Evolutionary conservation across 2,113 vertebrate species (phyloP).

Genomic region (Pseudorectes ferrugineus): DNA sequence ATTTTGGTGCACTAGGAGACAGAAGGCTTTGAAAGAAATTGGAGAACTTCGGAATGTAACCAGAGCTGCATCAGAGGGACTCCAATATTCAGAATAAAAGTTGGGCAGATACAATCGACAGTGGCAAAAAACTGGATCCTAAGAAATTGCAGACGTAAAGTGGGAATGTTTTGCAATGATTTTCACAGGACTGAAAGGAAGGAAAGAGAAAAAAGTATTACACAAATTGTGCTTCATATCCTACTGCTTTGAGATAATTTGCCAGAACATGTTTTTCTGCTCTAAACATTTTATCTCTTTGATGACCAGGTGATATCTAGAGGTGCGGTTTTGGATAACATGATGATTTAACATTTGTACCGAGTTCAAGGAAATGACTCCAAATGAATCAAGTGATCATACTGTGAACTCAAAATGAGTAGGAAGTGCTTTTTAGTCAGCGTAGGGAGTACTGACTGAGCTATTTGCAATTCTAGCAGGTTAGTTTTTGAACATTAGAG

Average conservation of each 20-base stretch:
- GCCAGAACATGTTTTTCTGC: neutral
- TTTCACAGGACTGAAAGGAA: neutral
- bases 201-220: neutral
- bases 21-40: conserved; percentile 23
- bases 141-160: neutral
- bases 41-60: conserved; percentile 8
- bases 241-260: neutral
- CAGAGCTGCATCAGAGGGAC: neutral
- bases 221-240: neutral
- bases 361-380: neutral
- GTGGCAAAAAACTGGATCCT: neutral
- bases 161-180: neutral
- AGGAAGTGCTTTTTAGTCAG: neutral
- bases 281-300: neutral
- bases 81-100: neutral
- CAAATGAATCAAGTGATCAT: neutral
- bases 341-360: neutral
- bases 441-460: neutral
- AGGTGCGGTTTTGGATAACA: neutral
- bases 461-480: neutral
- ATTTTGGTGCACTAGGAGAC: conserved; percentile 9
- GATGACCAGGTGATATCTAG: neutral
- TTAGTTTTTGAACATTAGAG: neutral
- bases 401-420: neutral
- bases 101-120: neutral